A percentile compares a stretch with the other conserved stretches of the same genome.
Evolutionary conservation across 2,888 invertebrate genomes (phyloP).

Genomic region (Calameuta idolon): DNA sequence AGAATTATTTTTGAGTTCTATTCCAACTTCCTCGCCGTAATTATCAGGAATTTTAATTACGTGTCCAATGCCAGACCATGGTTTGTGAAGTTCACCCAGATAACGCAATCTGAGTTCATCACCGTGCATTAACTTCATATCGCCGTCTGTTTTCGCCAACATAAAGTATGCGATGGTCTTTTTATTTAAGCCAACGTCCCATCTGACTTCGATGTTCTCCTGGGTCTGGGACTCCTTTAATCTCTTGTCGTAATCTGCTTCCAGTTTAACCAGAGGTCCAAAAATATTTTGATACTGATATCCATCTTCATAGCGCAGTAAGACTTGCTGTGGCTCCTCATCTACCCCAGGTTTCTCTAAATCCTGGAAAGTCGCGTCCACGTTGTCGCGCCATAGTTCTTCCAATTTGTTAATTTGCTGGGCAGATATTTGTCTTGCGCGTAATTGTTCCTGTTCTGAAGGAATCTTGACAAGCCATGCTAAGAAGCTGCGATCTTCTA

Average conservation of each 20-base stretch:
- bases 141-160: constrained; percentile 96
- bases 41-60: constrained; percentile 97
- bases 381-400: constrained; percentile 98
- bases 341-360: constrained; percentile 98
- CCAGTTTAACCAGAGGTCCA: constrained; percentile 94
- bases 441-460: constrained; percentile 93
- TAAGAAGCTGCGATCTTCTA: constrained; percentile 94
- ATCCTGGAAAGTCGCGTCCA: constrained; percentile 97
- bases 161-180: constrained; percentile 98
- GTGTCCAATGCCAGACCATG: constrained; percentile 98
- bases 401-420: constrained; percentile 98
- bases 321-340: constrained; percentile 92
- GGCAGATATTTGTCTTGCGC: constrained; percentile 96
- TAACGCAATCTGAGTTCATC: constrained; percentile 95
- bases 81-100: constrained; percentile 91
- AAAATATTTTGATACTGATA: constrained; percentile 99
- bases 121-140: constrained; percentile 99
- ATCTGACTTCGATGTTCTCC: constrained; percentile 97
- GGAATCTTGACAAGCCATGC: constrained; percentile 99
- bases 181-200: constrained; percentile 99
- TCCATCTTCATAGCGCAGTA: constrained; percentile 93
- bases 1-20: constrained; percentile 92
- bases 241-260: constrained; percentile 98
- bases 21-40: constrained; percentile 97
- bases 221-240: constrained; percentile 98